These are phyloP conservation scores for Hyperoodon ampullatus DNA, from an alignment of 2,113 vertebrate genomes.

Conservation along the genomic window DNA sequence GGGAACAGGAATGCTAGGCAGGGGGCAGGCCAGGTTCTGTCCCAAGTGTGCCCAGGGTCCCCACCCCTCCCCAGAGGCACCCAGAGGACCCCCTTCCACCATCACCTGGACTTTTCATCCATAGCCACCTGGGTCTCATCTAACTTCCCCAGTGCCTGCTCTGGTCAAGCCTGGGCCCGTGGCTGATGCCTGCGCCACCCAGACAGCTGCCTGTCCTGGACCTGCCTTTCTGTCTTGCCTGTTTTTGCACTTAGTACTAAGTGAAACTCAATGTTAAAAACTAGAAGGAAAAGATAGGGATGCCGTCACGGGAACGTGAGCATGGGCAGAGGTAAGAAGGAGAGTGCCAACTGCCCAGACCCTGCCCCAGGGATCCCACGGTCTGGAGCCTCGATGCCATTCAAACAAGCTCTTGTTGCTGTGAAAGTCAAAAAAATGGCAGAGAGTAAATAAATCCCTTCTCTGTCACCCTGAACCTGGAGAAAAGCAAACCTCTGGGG, in stretches of 20 bases:
- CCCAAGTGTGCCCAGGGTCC: neutral
- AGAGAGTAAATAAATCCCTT: neutral
- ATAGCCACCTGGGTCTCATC: neutral
- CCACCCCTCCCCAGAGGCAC: neutral
- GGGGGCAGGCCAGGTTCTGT: neutral
- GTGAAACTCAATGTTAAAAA: neutral
- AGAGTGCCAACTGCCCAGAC: rapidly evolving
- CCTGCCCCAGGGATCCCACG: no score
- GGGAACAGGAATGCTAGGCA: neutral
- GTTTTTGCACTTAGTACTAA: constrained; percentile 9
- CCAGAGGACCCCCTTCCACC: neutral
- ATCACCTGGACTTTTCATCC: neutral
- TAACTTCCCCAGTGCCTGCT: neutral
- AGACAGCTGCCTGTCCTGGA: neutral
- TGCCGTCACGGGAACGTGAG: rapidly evolving
- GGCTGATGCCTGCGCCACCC: neutral
- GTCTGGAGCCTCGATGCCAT: neutral
- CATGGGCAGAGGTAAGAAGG: neutral
- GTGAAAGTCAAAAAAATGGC: neutral
- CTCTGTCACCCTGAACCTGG: neutral
- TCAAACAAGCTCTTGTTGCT: neutral
- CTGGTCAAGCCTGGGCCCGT: rapidly evolving
- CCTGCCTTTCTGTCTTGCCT: neutral
- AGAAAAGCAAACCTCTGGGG: neutral
- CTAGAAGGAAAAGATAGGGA: neutral